These are phyloP conservation scores for Pipistrellus pipistrellus DNA, from an alignment of 2,797 vertebrate species.

Conservation along the genomic window DNA sequence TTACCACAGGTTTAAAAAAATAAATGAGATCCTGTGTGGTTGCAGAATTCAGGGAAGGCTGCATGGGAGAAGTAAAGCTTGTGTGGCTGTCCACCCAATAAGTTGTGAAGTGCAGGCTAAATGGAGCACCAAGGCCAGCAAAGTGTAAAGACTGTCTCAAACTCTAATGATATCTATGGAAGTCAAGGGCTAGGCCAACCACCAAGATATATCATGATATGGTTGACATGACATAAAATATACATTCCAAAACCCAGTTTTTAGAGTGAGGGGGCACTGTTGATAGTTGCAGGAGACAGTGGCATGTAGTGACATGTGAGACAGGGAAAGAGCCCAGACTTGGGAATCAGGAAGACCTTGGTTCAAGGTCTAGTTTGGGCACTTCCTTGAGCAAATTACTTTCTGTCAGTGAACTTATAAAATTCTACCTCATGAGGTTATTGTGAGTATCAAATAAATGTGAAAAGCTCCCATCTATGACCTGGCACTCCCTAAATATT, in stretches of 20 bases:
- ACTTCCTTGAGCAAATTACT: neutral
- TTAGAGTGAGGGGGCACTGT: neutral
- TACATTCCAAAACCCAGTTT: neutral
- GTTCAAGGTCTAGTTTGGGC: neutral
- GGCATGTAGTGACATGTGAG: accelerated
- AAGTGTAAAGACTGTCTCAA: neutral
- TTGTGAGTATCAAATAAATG: neutral
- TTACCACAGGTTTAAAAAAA: neutral
- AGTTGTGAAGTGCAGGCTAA: neutral
- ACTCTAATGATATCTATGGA: neutral
- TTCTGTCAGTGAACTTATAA: neutral
- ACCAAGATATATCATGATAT: accelerated
- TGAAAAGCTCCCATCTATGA: neutral
- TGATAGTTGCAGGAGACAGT: too few species aligned
- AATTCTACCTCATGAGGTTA: neutral
- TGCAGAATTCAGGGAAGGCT: neutral
- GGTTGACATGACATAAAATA: neutral
- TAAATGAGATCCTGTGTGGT: neutral
- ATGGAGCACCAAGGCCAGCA: too few species aligned
- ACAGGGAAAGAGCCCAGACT: accelerated
- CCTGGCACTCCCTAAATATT: neutral
- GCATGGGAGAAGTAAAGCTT: neutral
- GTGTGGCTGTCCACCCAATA: neutral
- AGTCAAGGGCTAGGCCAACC: neutral
- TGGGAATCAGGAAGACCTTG: neutral